These are phyloP conservation scores for Xenotilapia flavipinnis DNA, from an alignment of 2,113 vertebrate species.

Conservation along the genomic window DNA sequence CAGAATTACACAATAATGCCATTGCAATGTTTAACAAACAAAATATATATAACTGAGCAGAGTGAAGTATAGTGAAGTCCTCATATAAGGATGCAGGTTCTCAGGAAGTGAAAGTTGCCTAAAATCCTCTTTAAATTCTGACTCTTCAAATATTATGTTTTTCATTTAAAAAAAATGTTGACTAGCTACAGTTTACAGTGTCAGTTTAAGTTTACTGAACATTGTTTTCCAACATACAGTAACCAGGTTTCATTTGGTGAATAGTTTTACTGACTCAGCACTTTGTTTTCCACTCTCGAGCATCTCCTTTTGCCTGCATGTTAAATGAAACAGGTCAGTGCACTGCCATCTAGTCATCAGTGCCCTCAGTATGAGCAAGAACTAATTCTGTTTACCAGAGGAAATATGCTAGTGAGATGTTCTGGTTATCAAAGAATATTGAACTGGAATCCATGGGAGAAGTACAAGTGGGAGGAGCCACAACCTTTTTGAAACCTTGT, in stretches of 20 bases:
- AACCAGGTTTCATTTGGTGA: background rate
- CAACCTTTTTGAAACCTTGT: background rate
- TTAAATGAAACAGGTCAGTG: constrained; percentile 26
- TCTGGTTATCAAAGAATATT: background rate
- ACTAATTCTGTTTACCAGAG: background rate
- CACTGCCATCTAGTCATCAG: constrained; percentile 23
- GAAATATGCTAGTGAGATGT: background rate
- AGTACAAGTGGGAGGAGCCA: background rate
- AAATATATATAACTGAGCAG: background rate
- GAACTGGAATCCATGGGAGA: background rate
- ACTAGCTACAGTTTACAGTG: background rate
- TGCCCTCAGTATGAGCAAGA: background rate
- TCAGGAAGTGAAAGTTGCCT: background rate
- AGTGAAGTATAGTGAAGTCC: background rate
- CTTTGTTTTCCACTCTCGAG: constrained; percentile 25
- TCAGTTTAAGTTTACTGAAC: background rate
- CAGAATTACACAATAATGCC: background rate
- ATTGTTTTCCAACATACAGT: background rate
- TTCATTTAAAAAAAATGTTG: background rate
- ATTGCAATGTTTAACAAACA: background rate
- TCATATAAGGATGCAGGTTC: background rate
- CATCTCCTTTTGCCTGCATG: background rate
- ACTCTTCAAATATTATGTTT: background rate
- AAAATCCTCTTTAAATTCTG: background rate
- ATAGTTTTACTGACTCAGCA: constrained; percentile 28